Conservation (phyloP, 2,113 vertebrate species). For the Oreochromis aureus region DNA sequence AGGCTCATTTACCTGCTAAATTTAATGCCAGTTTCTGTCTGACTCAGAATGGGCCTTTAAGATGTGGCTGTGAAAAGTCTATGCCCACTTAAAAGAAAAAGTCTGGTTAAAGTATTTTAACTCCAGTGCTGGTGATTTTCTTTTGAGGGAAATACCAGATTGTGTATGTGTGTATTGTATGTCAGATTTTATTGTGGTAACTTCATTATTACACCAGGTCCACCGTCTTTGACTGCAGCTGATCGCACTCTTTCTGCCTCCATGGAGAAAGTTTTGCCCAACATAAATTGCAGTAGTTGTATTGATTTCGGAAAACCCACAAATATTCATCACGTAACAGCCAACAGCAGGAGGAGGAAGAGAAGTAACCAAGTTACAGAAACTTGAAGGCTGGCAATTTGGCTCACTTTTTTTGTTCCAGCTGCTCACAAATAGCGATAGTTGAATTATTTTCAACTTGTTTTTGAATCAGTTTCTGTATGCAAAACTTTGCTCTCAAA, state of each 20-base stretch:
- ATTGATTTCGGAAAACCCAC: not conserved
- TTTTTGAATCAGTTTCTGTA: not conserved
- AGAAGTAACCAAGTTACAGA: not conserved
- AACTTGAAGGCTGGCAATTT: not conserved
- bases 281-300: not conserved
- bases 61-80: not conserved
- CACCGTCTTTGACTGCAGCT: not conserved
- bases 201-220: not conserved
- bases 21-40: not conserved
- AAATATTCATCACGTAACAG: not conserved
- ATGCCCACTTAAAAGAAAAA: not conserved
- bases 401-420: not conserved
- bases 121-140: not conserved
- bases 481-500: not conserved
- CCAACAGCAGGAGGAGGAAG: not conserved
- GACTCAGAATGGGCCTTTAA: not conserved
- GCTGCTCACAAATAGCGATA: not conserved
- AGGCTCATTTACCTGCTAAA: not conserved
- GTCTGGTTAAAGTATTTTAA: not conserved
- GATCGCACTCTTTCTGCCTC: not conserved
- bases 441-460: not conserved
- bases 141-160: not conserved
- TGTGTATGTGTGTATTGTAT: not conserved
- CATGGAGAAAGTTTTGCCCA: not conserved
- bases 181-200: not conserved